Base-by-base conservation (phyloP, 2,888 invertebrate species). In the Iselma pallidipennis region DNA sequence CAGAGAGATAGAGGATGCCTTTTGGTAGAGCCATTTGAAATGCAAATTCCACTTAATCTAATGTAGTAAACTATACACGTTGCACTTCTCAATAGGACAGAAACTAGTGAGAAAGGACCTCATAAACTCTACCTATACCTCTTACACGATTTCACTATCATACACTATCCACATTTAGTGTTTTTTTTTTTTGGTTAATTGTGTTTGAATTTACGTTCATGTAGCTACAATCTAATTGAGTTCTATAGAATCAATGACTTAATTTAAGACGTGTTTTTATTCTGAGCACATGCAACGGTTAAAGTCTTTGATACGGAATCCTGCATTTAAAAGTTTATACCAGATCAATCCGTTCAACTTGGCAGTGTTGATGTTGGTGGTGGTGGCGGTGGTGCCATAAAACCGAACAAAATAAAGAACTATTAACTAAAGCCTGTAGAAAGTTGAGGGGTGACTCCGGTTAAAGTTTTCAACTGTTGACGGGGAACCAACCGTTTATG, bases 381-480 rank as follows among this genome's bases (percentile, higher is more conserved):
- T 4, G 5, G 4, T 45, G 21, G 45, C 21, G 3, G 66, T 68
- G 66, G 69, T 67, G 68, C 71, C 67, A 71, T 75, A 76, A 76
- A 76, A 72, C 73, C 72, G 64, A 74, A 76, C 74, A 72, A 76
- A 77, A 76, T 76, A 77, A 75, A 74, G 74, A 73, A 76, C 76
- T 75, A 74, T 77, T 76, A 77, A 74, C 74, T 71, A 75, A 74
- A 76, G 76, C 73, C 69, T 61, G 68, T 67, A 66, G 71, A 75
- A 77, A 77, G 72, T 76, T 76, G 68, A 66, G n/a, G n/a, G n/a
- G n/a, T n/a, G n/a, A 72, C 67, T 69, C 3, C 67, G 66, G 66
- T 67, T 66, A 67, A 74, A 76, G 45, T 45, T 71, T 75, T 67
- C 68, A 63, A 69, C 68, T 71, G 70, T 72, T 71, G 59, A 60